Evolutionary conservation across 2,797 vertebrate genomes (phyloP), one percentile per base, ranked within the genome.

Genomic region (Smutsia gigantea): DNA sequence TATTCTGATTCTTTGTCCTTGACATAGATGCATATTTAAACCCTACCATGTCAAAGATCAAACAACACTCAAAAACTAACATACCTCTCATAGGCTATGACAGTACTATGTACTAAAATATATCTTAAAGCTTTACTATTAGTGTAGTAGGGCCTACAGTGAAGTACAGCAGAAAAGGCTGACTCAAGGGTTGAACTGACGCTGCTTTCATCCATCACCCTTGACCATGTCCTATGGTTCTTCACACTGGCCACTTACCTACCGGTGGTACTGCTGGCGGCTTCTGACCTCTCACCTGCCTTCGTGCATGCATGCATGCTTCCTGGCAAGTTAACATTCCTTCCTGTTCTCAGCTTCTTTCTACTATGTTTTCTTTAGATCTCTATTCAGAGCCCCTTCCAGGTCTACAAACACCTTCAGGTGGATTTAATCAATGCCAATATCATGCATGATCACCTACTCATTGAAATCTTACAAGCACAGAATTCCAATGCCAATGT

Each of bases 201-300:
- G 25, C 1, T 13, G 64, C 49, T 55, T 4, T 63, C 31, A 14
- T 3, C 31, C 27, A 55, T 68, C 39, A 71, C 10, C 8, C 49
- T 31, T 89, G 14, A 55, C 10, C 1, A 42, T 79, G 14, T 31
- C 63, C 51, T 78, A 2, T 7, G 23, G 29, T 15, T 29, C 15
- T 61, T 68, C 55, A 46, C 46, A 46, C 46, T 46, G 46, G 46
- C 46, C 46, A 46, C 46, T 46, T 46, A 46, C 46, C 46, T 46
- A 46, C 46, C 46, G 0, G 1, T 11, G 27, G 39, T 18, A 1
- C 4, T 15, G 1, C 4, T 31, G 9, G 7, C 19, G 5, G 23
- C 15, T 68, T 25, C 17, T 23, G 23, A 61, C 25, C 4, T 83
- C 18, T 81, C 25, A 81, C 13, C 1, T 49, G 0, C 8, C 55